Evolutionary conservation across 2,888 invertebrate species (phyloP).

Genomic region (Agrotis exclamationis): DNA sequence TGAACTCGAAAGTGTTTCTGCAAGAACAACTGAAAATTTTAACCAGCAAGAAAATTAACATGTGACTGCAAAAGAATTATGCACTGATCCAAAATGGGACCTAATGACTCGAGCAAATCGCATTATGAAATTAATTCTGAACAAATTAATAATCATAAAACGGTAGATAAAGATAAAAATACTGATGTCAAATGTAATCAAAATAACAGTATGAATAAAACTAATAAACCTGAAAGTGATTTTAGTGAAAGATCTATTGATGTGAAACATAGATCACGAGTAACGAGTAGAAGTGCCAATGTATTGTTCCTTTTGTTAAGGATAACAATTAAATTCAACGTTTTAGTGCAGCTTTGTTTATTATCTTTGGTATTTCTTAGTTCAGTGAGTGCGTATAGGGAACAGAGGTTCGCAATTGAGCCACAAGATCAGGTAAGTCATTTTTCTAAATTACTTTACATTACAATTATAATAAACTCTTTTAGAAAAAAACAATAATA

Average conservation of each 20-base stretch:
- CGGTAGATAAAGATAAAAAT: slow-evolving; percentile 23
- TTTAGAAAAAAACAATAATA: background rate
- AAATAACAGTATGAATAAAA: slow-evolving; percentile 42
- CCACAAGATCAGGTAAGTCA: slow-evolving; percentile 87
- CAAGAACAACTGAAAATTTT: slow-evolving; percentile 4
- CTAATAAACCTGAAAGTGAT: slow-evolving; percentile 41
- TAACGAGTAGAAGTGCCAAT: slow-evolving; percentile 84
- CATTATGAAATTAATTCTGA: slow-evolving; percentile 19
- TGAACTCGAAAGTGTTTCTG: slow-evolving; percentile 10
- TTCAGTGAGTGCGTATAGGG: slow-evolving; percentile 78
- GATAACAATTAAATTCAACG: slow-evolving; percentile 71
- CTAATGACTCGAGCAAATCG: slow-evolving; percentile 30
- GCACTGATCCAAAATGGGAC: slow-evolving; percentile 51
- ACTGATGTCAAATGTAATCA: slow-evolving; percentile 29
- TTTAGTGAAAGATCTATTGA: slow-evolving; percentile 37
- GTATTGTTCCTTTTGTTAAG: slow-evolving; percentile 84
- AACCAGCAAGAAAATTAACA: slow-evolving; percentile 23
- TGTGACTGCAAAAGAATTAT: slow-evolving; percentile 36
- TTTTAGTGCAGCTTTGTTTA: slow-evolving; percentile 73
- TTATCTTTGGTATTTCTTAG: slow-evolving; percentile 72
- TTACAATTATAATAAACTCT: background rate
- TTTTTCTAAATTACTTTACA: background rate
- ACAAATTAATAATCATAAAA: slow-evolving; percentile 16
- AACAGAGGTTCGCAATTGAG: slow-evolving; percentile 87
- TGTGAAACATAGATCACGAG: slow-evolving; percentile 63